Evolutionary conservation across 2,113 vertebrate species (phyloP).

Genomic region (Lethenteron reissneri): DNA sequence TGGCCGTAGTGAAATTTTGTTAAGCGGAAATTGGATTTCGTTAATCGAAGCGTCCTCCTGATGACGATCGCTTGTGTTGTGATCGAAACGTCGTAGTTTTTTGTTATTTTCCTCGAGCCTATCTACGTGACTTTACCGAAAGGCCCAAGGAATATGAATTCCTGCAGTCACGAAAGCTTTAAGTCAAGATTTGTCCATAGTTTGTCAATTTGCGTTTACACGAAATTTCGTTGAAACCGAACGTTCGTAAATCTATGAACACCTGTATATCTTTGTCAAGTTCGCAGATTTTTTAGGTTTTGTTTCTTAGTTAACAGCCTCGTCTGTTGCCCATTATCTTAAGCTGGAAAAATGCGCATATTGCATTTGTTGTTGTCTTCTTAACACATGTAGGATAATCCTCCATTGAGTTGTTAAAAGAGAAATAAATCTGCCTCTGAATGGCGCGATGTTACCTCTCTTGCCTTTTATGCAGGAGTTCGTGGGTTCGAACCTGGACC

Average conservation of each 20-base stretch:
- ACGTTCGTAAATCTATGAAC: background rate
- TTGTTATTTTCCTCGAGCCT: too few species aligned
- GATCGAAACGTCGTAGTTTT: too few species aligned
- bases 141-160: background rate
- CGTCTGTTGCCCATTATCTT: background rate
- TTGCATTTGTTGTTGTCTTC: background rate
- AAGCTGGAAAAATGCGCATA: background rate
- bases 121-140: too few species aligned
- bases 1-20: too few species aligned
- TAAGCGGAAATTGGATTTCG: too few species aligned
- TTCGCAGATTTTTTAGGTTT: background rate
- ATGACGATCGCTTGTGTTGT: too few species aligned
- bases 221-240: background rate
- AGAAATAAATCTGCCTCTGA: background rate
- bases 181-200: background rate
- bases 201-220: background rate
- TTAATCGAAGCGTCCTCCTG: too few species aligned
- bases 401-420: conserved; percentile 1
- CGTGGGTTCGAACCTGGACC: too few species aligned
- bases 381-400: conserved; percentile 6
- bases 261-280: background rate
- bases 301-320: background rate
- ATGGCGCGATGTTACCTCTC: too few species aligned
- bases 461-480: too few species aligned
- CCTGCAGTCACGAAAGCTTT: background rate